Base-by-base conservation (phyloP, 2,888 invertebrate genomes). In the Osmoderma eremita region DNA sequence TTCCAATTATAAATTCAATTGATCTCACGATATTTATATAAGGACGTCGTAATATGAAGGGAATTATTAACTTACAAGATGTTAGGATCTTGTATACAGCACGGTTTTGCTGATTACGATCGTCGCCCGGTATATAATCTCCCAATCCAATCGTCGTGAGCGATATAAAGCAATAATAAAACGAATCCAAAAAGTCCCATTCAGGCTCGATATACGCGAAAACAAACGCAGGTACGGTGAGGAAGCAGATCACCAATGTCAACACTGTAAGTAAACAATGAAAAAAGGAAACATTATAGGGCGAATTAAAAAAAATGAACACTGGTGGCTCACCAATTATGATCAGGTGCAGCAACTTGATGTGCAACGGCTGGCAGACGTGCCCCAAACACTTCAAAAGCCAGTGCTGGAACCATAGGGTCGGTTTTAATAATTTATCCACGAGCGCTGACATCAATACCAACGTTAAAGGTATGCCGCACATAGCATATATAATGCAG, bases 101-200 rank as follows among this genome's bases (percentile, higher is more conserved):
- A 48, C 93, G 85, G 83, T 90, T 88, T n/a, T 87, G 86, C 78
- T 93, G 91, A 72, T 89, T 87, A 0, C 90, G 88, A 8, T 88
- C 86, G 78, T 94, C 94, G 0, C 93, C 93, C 0, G 95, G 95
- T 72, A 95, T 93, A 83, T 93, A 94, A 83, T 95, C 95, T 0
- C 95, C 95, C 1, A 95, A 86, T 12, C 95, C 93, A 76, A 95
- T 92, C 70, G 95, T 95, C 20, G 95, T 94, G 71, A 95, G 84
- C 12, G 94, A 94, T 75, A 95, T 92, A 84, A 95, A 94, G 83
- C 94, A 95, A 82, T 94, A 95, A 83, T 95, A 95, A 78, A 95
- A 87, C 0, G 94, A 91, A 83, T 95, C 95, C 72, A 95, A 84
- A 80, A 88, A 92, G 79, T 91, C 90, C 94, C 94, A 94, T 6